A percentile compares a stretch with the other conserved stretches of the same genome.
Evolutionary conservation across 2,797 vertebrate species (phyloP).

Genomic region (Psittacula derbiana): DNA sequence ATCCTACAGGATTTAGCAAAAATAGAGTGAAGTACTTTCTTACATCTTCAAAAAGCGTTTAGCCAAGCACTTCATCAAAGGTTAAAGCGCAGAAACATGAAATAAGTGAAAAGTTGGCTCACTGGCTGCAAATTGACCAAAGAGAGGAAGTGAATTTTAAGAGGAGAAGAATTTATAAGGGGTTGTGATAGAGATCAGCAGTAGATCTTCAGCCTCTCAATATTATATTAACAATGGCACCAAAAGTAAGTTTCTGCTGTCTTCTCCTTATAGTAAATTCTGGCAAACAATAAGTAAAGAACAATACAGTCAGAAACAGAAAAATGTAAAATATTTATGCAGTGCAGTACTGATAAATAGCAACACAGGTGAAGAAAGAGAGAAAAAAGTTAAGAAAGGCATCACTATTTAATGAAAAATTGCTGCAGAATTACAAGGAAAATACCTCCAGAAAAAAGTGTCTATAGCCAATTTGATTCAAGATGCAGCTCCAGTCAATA

Average conservation of each 20-base stretch:
- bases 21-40: not conserved
- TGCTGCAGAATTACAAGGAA: conserved; percentile 12
- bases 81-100: conserved; percentile 11
- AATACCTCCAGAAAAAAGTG: not conserved
- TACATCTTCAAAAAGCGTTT: conserved; percentile 30
- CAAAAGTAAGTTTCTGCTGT: not conserved
- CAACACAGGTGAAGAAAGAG: not conserved
- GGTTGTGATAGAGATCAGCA: not conserved
- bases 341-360: conserved; percentile 32
- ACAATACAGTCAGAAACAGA: not conserved
- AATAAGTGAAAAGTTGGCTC: conserved; percentile 19
- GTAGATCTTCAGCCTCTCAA: not conserved
- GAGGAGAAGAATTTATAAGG: not conserved
- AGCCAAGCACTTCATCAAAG: conserved; percentile 18
- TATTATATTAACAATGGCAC: not conserved
- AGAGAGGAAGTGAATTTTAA: not conserved
- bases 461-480: not conserved
- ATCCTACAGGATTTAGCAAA: not conserved
- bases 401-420: not conserved
- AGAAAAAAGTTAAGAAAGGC: not conserved
- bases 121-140: not conserved
- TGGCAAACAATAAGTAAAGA: not conserved
- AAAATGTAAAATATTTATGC: conserved; percentile 37
- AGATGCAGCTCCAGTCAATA: not conserved
- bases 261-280: not conserved